Base-by-base conservation (phyloP, 2,797 vertebrate genomes). In the Molothrus aeneus region DNA sequence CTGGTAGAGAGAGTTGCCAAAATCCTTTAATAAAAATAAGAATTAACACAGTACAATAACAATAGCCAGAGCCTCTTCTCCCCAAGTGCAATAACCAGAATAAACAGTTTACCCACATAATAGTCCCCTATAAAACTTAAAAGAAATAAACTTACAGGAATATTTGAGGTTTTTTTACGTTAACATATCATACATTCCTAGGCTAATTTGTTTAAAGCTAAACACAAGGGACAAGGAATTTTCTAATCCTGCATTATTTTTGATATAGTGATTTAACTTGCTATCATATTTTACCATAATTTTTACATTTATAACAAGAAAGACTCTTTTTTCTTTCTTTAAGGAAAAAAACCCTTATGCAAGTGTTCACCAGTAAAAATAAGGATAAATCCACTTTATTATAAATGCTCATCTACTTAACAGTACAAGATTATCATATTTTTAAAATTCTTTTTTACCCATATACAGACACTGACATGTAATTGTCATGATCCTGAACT, bases 21-120 rank as follows among this genome's bases (percentile, higher is more conserved):
- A 92, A 86, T 65, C 38, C 29, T 94, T 86, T 63, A 77, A 90
- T 29, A 80, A 92, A 96, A 93, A 29, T 9, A 63, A 83, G 34
- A 54, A 42, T 7, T 51, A 18, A 48, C 3, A 25, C 2, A 63
- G 42, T 28, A 40, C 40, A 81, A 43, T 21, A 86, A 66, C 54
- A 86, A 65, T 19, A 88, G 36, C n/a, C 38, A 75, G 36, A 79
- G 40, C 28, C 28, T 74, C 69, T 80, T 91, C 34, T 88, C 18
- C n/a, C 18, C 15, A 61, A 25, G 38, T 20, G 42, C 50, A 54
- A 71, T 22, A 75, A 72, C 10, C 25, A 59, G 66, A 72, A 82
- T 51, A 81, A 91, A 78, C 11, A 34, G n/a, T 69, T 86, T 81
- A 56, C 17, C 15, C 42, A 65, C 13, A 12, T 43, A 54, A 54